phyloP scores from a whole-genome alignment of 2,113 vertebrate species.

The Catharus minimus region DNA sequence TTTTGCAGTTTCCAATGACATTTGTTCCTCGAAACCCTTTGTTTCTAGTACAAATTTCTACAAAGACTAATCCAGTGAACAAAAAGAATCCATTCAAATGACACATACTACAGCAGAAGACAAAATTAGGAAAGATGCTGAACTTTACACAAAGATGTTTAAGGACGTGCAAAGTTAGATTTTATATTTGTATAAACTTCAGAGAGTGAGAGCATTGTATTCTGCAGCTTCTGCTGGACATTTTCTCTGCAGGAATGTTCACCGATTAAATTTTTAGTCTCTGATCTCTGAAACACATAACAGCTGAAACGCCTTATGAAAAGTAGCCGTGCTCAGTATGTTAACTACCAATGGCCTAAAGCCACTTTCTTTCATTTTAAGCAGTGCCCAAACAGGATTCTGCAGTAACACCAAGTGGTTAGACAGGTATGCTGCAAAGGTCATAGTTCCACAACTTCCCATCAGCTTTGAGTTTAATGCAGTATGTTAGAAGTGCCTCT shows the following conservation, averaged over 20 bases:
- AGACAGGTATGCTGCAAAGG: background rate
- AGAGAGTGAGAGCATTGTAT: background rate
- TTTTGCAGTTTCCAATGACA: background rate
- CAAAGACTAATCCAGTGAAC: background rate
- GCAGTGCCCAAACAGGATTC: background rate
- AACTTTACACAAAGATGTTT: background rate
- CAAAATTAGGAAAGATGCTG: background rate
- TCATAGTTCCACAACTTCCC: background rate
- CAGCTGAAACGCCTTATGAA: background rate
- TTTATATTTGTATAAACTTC: background rate
- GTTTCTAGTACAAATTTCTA: background rate
- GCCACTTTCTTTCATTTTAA: background rate
- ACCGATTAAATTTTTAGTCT: background rate
- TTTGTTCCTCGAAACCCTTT: background rate
- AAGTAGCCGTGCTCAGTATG: background rate
- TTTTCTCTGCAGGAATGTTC: background rate
- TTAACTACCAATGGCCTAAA: background rate
- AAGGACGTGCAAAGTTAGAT: background rate
- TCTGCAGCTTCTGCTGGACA: background rate
- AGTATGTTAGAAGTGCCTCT: background rate
- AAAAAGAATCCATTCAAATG: background rate
- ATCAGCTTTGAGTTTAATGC: background rate
- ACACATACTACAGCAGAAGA: background rate
- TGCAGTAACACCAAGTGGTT: background rate
- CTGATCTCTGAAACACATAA: background rate